Percentiles rank a stretch among this genome's conserved stretches.
These are phyloP conservation scores for Palythoa grandis DNA, from an alignment of 92 coral and sea anemone genomes.

Conservation along the genomic window DNA sequence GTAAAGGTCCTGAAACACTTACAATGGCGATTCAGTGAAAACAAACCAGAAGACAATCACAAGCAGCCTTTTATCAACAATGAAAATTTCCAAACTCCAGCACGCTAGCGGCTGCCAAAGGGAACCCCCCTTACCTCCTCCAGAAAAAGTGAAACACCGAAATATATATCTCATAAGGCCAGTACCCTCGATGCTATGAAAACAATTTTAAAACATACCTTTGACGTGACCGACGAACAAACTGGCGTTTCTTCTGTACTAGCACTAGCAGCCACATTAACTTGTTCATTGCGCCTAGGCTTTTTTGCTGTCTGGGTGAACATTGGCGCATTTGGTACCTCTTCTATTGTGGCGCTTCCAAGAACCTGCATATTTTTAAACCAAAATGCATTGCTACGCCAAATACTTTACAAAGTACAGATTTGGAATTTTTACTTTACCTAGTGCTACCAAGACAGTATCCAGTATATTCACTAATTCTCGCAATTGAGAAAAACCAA, in stretches of 20 bases:
- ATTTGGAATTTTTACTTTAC: slow-evolving; percentile 12
- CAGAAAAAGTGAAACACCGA: slow-evolving; percentile 19
- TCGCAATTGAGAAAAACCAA: slow-evolving; percentile 1
- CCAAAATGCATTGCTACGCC: slow-evolving; percentile 1
- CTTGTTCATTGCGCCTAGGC: slow-evolving; percentile 16
- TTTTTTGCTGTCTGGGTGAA: slow-evolving; percentile 27
- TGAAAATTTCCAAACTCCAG: slow-evolving; percentile 1
- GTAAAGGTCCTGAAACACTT: neutral
- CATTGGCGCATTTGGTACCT: slow-evolving; percentile 35
- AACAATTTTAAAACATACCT: slow-evolving; percentile 11
- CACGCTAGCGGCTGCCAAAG: slow-evolving; percentile 10
- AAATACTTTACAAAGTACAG: neutral
- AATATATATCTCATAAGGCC: slow-evolving; percentile 11
- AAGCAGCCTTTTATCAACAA: neutral
- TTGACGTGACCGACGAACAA: slow-evolving; percentile 28
- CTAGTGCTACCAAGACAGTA: neutral
- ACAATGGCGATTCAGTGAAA: slow-evolving; percentile 12
- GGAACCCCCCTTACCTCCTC: slow-evolving; percentile 8
- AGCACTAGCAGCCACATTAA: slow-evolving; percentile 4
- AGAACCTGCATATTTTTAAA: slow-evolving; percentile 24
- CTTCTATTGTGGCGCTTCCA: slow-evolving; percentile 24
- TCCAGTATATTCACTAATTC: neutral
- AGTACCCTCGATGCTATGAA: slow-evolving; percentile 17
- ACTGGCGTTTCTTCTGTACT: slow-evolving; percentile 11
- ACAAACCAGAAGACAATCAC: slow-evolving; percentile 6